phyloP scores from a whole-genome alignment of 92 coral and sea anemone genomes.

The Epizoanthus illoricatus region DNA sequence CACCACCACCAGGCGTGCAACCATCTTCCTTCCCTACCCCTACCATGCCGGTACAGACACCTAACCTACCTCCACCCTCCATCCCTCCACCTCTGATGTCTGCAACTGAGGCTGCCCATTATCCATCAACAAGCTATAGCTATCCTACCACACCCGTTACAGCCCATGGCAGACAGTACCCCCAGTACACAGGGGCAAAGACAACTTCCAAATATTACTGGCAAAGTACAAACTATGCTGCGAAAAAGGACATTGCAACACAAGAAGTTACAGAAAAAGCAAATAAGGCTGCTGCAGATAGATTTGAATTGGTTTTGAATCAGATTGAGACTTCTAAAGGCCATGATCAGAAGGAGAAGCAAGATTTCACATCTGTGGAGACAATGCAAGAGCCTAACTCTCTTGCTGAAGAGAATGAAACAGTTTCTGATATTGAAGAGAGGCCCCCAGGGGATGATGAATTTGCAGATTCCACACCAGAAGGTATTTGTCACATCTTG shows the following conservation, averaged over 20 bases:
- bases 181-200: neutral
- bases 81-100: neutral
- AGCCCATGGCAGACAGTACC: neutral
- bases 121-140: neutral
- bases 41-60: too few relatives aligned
- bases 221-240: conserved; percentile 11
- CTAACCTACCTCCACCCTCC: neutral
- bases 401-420: conserved; percentile 55
- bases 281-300: conserved; percentile 60
- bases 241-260: conserved; percentile 1
- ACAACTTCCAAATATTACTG: neutral
- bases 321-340: conserved; percentile 78
- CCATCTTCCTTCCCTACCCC: neutral
- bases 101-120: neutral
- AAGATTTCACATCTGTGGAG: conserved; percentile 4
- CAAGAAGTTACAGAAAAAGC: conserved; percentile 33
- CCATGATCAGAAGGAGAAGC: conserved; percentile 39
- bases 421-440: conserved; percentile 56
- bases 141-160: neutral
- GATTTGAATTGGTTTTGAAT: conserved; percentile 85
- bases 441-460: conserved; percentile 90
- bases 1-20: neutral
- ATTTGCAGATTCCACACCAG: conserved; percentile 21
- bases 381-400: conserved; percentile 50
- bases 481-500: neutral